These are phyloP conservation scores for Chaitophorus viminalis DNA, from an alignment of 2,888 invertebrate species.

Conservation along the genomic window DNA sequence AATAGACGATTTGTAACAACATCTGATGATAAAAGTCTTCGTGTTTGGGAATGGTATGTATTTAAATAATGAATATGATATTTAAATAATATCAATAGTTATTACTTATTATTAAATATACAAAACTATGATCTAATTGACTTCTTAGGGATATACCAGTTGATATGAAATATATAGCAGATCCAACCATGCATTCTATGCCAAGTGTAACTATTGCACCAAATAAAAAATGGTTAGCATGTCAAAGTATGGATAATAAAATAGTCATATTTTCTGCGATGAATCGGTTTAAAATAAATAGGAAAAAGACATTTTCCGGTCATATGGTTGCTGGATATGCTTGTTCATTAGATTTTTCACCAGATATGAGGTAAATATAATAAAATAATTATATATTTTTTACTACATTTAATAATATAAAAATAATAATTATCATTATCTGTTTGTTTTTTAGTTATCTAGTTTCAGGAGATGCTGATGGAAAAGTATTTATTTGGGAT, in stretches of 20 bases:
- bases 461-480: constrained; percentile 98
- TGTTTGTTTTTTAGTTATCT: constrained; percentile 80
- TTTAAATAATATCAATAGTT: background rate
- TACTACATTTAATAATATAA: constrained; percentile 37
- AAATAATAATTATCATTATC: constrained; percentile 56
- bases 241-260: constrained; percentile 99
- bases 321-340: constrained; percentile 99
- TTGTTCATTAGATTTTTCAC: constrained; percentile 95
- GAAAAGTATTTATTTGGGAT: constrained; percentile 98
- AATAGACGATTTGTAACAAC: constrained; percentile 98
- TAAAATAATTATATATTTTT: constrained; percentile 35
- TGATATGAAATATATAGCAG: constrained; percentile 99
- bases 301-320: constrained; percentile 96
- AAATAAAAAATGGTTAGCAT: constrained; percentile 98
- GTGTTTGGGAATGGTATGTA: constrained; percentile 97
- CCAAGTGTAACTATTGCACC: constrained; percentile 95
- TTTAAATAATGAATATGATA: background rate
- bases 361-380: constrained; percentile 87
- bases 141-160: constrained; percentile 84
- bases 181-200: constrained; percentile 99
- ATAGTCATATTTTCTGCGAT: constrained; percentile 97
- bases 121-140: constrained; percentile 33
- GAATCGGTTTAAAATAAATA: constrained; percentile 96
- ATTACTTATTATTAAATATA: background rate
- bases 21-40: constrained; percentile 97